Percentiles rank a stretch among this genome's conserved stretches.
These are phyloP conservation scores for Acronicta psi DNA, from an alignment of 2,888 invertebrate species.

Conservation along the genomic window DNA sequence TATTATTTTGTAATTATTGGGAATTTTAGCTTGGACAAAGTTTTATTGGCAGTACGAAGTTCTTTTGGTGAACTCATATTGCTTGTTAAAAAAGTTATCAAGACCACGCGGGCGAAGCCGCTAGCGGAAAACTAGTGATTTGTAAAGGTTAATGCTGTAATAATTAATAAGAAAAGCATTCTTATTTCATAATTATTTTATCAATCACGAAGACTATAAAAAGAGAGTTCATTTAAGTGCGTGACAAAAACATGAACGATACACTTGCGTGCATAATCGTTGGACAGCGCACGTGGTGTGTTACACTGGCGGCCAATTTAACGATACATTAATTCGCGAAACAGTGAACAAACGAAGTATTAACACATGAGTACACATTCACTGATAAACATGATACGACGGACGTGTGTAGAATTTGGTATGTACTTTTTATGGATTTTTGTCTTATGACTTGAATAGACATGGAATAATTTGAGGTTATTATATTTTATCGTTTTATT, in stretches of 20 bases:
- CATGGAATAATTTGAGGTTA: not conserved
- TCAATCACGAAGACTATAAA: constrained; percentile 28
- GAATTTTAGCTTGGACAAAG: too few relatives aligned
- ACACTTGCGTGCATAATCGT: constrained; percentile 59
- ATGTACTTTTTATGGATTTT: constrained; percentile 7
- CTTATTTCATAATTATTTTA: constrained; percentile 10
- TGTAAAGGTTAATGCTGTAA: too few relatives aligned
- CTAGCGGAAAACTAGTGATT: too few relatives aligned
- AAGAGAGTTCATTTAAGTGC: constrained; percentile 30
- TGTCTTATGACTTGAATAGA: constrained; percentile 3
- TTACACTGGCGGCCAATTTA: constrained; percentile 58
- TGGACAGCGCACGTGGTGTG: constrained; percentile 55
- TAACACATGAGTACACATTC: constrained; percentile 47
- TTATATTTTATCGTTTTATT: not conserved
- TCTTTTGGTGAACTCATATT: too few relatives aligned
- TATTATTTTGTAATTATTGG: too few relatives aligned
- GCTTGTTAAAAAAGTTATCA: too few relatives aligned
- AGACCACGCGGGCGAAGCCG: too few relatives aligned
- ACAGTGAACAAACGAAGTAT: constrained; percentile 50
- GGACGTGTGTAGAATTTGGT: constrained; percentile 18
- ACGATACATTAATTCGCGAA: constrained; percentile 61
- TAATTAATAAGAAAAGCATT: not conserved
- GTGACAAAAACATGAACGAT: constrained; percentile 46
- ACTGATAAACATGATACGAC: constrained; percentile 38
- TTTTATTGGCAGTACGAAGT: too few relatives aligned